Base-by-base conservation (phyloP, 2,888 invertebrate genomes). In the Allophyes oxyacanthae region DNA sequence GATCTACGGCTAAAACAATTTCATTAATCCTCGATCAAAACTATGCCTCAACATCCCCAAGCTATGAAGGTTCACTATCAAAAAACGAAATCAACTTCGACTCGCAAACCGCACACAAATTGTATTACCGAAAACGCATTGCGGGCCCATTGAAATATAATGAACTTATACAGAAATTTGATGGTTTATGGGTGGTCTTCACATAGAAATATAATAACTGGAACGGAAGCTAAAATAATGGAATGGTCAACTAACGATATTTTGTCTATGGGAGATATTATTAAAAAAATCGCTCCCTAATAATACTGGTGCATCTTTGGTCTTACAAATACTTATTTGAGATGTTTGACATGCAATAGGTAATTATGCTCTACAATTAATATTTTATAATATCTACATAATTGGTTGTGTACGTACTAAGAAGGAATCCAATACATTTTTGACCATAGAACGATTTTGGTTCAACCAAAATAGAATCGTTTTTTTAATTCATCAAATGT, bases 111-210 rank as follows among this genome's bases (percentile, higher is more conserved):
- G 74, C 86, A 84, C 68, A 68, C 62, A 75, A 87, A 89, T 86
- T 77, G 74, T 83, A 83, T 89, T 85, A 85, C 78, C 73, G 81
- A 78, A 79, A 82, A 80, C 78, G 71, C 77, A 81, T 73, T 71
- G 77, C 79, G 66, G 73, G 71, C 81, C 79, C 72, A 77, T 78
- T 77, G 73, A 78, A 81, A 85, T 86, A 83, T 87, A 86, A 87
- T 86, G 82, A 86, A 83, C 81, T 87, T 86, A 85, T 86, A 83
- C 77, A 79, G 80, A 79, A 82, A 82, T 84, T 78, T 80, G 78
- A 75, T 78, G 80, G 79, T 78, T 78, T 76, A 72, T 69, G 71
- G 61, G 55, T 53, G 59, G 59, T 53, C 52, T 42, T 6, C 2
- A 40, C 64, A 42, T 20, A 5, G 73, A 64, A 37, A 41, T 64